A percentile compares a stretch with the other conserved stretches of the same genome.
These are phyloP conservation scores for Columba guinea DNA, from an alignment of 2,797 vertebrate genomes.

Conservation along the genomic window DNA sequence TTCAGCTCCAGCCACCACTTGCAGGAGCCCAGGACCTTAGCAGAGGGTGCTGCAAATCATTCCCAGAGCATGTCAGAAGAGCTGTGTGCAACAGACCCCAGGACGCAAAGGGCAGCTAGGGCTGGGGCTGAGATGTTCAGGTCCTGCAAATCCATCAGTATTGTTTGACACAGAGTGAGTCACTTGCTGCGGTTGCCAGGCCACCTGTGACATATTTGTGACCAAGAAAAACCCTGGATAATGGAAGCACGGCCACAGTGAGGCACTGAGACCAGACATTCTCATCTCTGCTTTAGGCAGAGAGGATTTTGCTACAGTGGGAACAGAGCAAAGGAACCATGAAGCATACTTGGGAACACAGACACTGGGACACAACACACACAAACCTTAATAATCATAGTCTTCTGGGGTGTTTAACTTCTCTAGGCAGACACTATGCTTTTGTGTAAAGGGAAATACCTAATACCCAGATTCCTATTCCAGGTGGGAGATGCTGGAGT, in stretches of 20 bases:
- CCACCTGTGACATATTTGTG: background rate
- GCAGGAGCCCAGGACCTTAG: background rate
- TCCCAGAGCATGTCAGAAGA: background rate
- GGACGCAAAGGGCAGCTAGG: background rate
- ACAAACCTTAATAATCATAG: background rate
- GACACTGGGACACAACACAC: rapidly evolving
- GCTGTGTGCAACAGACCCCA: background rate
- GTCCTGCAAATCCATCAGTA: background rate
- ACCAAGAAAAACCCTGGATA: background rate
- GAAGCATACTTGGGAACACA: background rate
- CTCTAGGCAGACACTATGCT: background rate
- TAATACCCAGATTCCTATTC: background rate
- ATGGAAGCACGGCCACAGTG: background rate
- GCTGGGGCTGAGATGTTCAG: background rate
- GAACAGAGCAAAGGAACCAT: background rate
- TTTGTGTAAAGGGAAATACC: background rate
- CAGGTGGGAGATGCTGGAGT: background rate
- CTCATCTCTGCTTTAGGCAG: background rate
- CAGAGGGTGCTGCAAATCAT: background rate
- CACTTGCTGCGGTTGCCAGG: background rate
- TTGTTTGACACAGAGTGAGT: background rate
- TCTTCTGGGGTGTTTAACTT: background rate
- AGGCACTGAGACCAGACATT: background rate
- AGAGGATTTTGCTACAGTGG: background rate
- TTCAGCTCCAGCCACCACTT: rapidly evolving